A percentile compares a stretch with the other conserved stretches of the same genome.
These are phyloP conservation scores for Piliocolobus tephrosceles DNA, from an alignment of 2,113 vertebrate species.

Conservation along the genomic window DNA sequence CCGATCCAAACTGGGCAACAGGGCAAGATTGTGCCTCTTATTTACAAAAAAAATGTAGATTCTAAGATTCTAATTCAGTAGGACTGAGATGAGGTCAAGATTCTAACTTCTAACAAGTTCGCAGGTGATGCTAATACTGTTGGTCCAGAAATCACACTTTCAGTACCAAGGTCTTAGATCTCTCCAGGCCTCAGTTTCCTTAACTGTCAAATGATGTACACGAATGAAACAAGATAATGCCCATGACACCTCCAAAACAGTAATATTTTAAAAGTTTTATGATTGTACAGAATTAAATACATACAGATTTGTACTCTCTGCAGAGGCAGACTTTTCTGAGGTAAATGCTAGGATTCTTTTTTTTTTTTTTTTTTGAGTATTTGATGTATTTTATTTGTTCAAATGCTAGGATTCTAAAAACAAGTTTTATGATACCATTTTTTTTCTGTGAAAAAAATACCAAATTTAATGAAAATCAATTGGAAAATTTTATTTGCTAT, in stretches of 20 bases:
- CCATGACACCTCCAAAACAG: not conserved
- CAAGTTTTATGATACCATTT: not conserved
- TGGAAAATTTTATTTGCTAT: not conserved
- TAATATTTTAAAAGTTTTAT: constrained; percentile 6
- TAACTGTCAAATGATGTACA: not conserved
- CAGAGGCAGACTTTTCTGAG: not conserved
- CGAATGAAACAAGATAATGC: not conserved
- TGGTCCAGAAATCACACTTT: not conserved
- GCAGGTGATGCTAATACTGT: not conserved
- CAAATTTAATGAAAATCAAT: constrained; percentile 25
- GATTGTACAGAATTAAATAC: not conserved
- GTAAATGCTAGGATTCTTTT: not conserved
- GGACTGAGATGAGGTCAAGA: not conserved
- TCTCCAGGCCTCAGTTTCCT: not conserved
- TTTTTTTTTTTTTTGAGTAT: too few species aligned
- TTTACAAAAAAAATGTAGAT: too few species aligned
- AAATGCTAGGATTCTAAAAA: not conserved
- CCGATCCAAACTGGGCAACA: too few species aligned
- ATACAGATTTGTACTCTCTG: not conserved
- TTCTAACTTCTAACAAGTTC: not conserved
- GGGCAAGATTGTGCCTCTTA: too few species aligned
- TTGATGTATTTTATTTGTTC: too few species aligned
- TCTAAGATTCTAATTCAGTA: not conserved
- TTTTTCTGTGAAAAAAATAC: not conserved
- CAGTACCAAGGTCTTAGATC: not conserved